A percentile compares a stretch with the other conserved stretches of the same genome.
These are phyloP conservation scores for Nicator chloris DNA, from an alignment of 2,113 vertebrate species.

Conservation along the genomic window DNA sequence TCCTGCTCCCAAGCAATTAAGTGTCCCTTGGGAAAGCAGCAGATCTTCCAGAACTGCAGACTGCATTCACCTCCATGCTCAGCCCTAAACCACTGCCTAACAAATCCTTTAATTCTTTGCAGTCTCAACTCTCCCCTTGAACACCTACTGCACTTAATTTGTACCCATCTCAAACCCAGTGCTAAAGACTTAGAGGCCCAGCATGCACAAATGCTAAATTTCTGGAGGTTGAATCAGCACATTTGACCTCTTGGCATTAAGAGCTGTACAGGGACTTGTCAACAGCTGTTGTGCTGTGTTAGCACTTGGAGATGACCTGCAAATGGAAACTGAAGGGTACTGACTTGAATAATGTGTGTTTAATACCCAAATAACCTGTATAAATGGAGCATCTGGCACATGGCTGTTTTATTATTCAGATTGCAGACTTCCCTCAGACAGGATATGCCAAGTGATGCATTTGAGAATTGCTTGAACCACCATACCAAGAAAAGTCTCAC, in stretches of 20 bases:
- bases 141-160: not conserved
- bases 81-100: not conserved
- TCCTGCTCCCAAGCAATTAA: not conserved
- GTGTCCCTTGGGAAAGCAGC: not conserved
- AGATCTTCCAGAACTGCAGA: not conserved
- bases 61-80: not conserved
- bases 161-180: not conserved
- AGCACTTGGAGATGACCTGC: slow-evolving; percentile 2
- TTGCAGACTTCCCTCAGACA: not conserved
- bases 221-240: slow-evolving; percentile 28
- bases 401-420: not conserved
- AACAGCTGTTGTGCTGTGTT: slow-evolving; percentile 34
- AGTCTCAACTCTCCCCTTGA: not conserved
- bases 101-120: not conserved
- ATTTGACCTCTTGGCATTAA: slow-evolving; percentile 3
- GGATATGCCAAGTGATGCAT: not conserved
- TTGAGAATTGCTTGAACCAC: not conserved
- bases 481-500: not conserved
- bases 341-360: not conserved
- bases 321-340: not conserved
- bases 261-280: slow-evolving; percentile 16
- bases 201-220: not conserved
- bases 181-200: not conserved
- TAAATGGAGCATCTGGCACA: not conserved
- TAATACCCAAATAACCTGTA: not conserved